Percentiles rank a stretch among this genome's conserved stretches.
These are phyloP conservation scores for Dreissena polymorpha DNA, from an alignment of 1,140 invertebrate genomes.

Conservation along the genomic window DNA sequence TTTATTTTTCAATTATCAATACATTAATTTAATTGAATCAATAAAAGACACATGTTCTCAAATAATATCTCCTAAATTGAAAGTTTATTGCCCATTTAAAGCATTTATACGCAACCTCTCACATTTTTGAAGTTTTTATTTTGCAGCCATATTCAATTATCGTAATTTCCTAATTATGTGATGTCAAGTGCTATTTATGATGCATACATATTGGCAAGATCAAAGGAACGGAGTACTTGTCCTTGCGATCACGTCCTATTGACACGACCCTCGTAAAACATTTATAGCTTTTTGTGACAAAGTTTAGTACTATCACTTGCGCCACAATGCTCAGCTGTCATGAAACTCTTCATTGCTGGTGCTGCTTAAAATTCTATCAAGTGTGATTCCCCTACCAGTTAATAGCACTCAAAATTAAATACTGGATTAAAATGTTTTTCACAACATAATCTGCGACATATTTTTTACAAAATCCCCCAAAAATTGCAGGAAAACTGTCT, in stretches of 20 bases:
- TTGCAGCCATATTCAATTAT: conserved; percentile 22
- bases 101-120: neutral
- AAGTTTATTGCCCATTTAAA: conserved; percentile 6
- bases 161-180: conserved; percentile 26
- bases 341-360: too few species aligned
- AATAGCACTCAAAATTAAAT: too few species aligned
- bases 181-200: conserved; percentile 29
- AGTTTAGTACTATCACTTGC: too few species aligned
- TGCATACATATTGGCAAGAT: conserved; percentile 36
- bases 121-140: neutral
- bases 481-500: too few species aligned
- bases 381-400: too few species aligned
- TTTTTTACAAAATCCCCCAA: too few species aligned
- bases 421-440: too few species aligned
- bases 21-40: neutral
- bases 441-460: too few species aligned
- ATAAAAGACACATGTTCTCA: neutral
- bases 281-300: conserved; percentile 7
- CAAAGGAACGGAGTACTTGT: conserved; percentile 42
- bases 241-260: conserved; percentile 30
- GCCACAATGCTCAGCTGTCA: too few species aligned
- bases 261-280: conserved; percentile 29
- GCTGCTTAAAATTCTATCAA: too few species aligned
- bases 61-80: conserved; percentile 2
- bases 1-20: neutral